Evolutionary conservation across 2,888 invertebrate genomes (phyloP).

Genomic region (Arenicola marina): DNA sequence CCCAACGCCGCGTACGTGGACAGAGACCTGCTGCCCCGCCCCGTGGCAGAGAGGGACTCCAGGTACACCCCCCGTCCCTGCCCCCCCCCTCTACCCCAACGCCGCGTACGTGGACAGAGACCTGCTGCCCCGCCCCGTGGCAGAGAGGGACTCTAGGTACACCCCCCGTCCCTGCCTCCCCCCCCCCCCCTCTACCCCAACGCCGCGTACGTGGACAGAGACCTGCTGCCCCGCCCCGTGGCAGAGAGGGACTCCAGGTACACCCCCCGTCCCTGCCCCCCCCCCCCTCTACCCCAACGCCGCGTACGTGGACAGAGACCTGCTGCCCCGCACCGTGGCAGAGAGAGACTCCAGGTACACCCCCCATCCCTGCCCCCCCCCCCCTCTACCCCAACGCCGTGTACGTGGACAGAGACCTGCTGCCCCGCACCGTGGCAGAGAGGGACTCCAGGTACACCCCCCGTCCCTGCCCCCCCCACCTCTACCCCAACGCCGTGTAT

Average conservation of each 20-base stretch:
- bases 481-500: constrained; percentile 75
- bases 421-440: constrained; percentile 67
- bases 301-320: constrained; percentile 73
- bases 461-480: too few species aligned
- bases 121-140: too few species aligned
- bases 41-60: constrained; percentile 63
- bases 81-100: too few species aligned
- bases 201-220: constrained; percentile 74
- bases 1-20: constrained; percentile 76
- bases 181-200: constrained; percentile 80
- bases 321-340: constrained; percentile 69
- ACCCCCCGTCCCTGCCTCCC: too few species aligned
- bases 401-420: constrained; percentile 73
- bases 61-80: too few species aligned
- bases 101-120: too few species aligned
- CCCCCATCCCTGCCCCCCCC: too few species aligned
- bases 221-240: constrained; percentile 69
- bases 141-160: too few species aligned
- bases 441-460: constrained; percentile 63
- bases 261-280: too few species aligned
- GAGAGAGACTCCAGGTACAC: constrained; percentile 63
- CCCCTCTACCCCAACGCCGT: constrained; percentile 77
- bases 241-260: constrained; percentile 62
- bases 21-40: constrained; percentile 71
- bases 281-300: constrained; percentile 78